Base-by-base conservation (phyloP, 1,140 invertebrate species). In the Piezodorus guildinii region DNA sequence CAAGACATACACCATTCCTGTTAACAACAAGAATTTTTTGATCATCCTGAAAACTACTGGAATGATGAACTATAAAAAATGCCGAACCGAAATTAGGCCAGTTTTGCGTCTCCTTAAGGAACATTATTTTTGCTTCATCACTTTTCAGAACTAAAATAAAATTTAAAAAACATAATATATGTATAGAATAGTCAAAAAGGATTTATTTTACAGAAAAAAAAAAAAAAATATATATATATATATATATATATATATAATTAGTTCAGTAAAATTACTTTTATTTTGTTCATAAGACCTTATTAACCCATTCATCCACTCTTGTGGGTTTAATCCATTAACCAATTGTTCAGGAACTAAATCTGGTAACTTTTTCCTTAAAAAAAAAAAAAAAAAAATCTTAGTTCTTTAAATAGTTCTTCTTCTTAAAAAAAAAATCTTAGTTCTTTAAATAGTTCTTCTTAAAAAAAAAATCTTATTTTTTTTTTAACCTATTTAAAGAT, bases 1-100 rank as follows among this genome's bases (percentile, higher is more conserved):
- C 89, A 49, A 96, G 78, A 74, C 87, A 91, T 51, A 96, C 88
- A 52, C 94, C 93, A 68, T 88, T 83, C 72, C 85, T 88, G 74
- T 96, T 96, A 65, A 97, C 94, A 69, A 96, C 84, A 14, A 94
- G 78, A 15, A 96, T 79, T 68, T 86, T 81, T 74, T 94, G 90
- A 10, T 60, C 58, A 44, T 60, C 58, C 34, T 60, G 58, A 12
- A 60, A 34, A 9, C 30, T 43, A n/a, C 58, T 60, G 12, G 25
- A 39, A 19, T 19, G 15, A 56, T 62, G 44, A 1, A 62, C 60
- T 14, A 16, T 27, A 23, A 62, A 62, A 51, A 62, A 62, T 49
- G 60, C 45, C 14, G 60, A 49, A 39, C 60, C 60, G 21, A 62
- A 62, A 62, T 21, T 63, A 5, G 49, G 34, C 62, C 62, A 63